Base-by-base conservation (phyloP, 2,888 invertebrate species). In the Ophonus ardosiacus region DNA sequence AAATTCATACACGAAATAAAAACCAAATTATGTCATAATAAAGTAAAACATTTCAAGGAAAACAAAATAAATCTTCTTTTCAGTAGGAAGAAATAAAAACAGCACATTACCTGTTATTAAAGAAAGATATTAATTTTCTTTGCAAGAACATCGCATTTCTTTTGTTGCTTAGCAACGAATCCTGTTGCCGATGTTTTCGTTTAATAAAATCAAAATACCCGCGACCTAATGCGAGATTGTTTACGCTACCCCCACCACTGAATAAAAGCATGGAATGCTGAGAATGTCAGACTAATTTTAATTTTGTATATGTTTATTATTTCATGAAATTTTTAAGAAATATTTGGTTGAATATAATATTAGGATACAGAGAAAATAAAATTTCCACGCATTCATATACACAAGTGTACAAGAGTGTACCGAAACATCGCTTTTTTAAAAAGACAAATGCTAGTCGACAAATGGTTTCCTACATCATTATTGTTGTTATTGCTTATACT, bases 181-280 rank as follows among this genome's bases (percentile, higher is more conserved):
- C 31, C 31, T 31, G 31, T 31, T 31, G 10, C 74, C 13, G 6
- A 51, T 51, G 43, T 43, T 74, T 74, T 74, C 59, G 40, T 31
- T 59, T 61, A 18, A 40, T 80, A 59, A 80, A 80, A 80, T 61
- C 57, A 80, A 61, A 59, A 79, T 79, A 79, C 24, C 79, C 59
- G 43, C 43, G 43, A 51, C 18, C 15, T 15, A 17, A 59, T 43
- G 24, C 61, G 18, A 40, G 18, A 61, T 31, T 80, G 59, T 80
- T 59, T 68, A 7, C 38, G 10, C 2, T 2, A 51, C 43, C 4
- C 43, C 43, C 43, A 8, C 43, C 43, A 51, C 43, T 31, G 10
- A 51, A 8, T 13, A 13, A 51, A 13, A 8, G 43, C 43, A 51
- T 13, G 43, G 43, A 7, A 51, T 51, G 43, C 43, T 51, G 43